A percentile compares a stretch with the other conserved stretches of the same genome.
phyloP scores from a whole-genome alignment of 2,113 vertebrate genomes.

The Polypterus senegalus region DNA sequence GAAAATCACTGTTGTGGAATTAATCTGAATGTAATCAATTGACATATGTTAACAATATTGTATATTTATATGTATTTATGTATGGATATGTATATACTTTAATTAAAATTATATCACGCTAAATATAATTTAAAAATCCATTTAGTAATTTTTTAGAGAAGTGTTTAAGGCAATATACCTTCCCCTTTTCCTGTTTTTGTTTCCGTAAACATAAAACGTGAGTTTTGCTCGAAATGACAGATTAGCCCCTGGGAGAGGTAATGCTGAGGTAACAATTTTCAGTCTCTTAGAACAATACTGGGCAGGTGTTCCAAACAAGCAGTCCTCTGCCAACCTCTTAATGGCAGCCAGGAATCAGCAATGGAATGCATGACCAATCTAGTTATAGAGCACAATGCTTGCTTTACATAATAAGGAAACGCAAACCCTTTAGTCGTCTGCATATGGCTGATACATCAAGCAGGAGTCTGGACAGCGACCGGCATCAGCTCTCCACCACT shows the following conservation, averaged over 20 bases:
- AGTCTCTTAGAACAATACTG: constrained; percentile 21
- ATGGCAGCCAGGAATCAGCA: constrained; percentile 42
- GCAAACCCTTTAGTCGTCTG: constrained; percentile 48
- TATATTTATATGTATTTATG: no score
- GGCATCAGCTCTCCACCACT: neutral
- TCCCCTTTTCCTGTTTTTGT: constrained; percentile 20
- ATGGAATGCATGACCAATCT: constrained; percentile 73
- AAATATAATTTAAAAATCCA: constrained; percentile 1
- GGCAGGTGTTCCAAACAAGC: constrained; percentile 55
- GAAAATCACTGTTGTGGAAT: no score
- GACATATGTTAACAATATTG: no score
- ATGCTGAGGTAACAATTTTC: constrained; percentile 17
- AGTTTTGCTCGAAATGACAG: constrained; percentile 49
- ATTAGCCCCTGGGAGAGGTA: constrained; percentile 25
- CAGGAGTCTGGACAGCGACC: constrained; percentile 3
- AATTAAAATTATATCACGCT: neutral
- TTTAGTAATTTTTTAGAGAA: no score
- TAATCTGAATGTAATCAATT: no score
- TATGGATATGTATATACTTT: no score
- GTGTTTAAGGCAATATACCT: no score
- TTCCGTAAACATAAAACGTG: constrained; percentile 17
- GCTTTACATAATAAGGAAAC: constrained; percentile 64
- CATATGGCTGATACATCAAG: constrained; percentile 1
- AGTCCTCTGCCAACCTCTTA: constrained; percentile 30
- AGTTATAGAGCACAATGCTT: constrained; percentile 54